Conservation (phyloP, 2,797 vertebrate genomes). For the Novumbra hubbsi region DNA sequence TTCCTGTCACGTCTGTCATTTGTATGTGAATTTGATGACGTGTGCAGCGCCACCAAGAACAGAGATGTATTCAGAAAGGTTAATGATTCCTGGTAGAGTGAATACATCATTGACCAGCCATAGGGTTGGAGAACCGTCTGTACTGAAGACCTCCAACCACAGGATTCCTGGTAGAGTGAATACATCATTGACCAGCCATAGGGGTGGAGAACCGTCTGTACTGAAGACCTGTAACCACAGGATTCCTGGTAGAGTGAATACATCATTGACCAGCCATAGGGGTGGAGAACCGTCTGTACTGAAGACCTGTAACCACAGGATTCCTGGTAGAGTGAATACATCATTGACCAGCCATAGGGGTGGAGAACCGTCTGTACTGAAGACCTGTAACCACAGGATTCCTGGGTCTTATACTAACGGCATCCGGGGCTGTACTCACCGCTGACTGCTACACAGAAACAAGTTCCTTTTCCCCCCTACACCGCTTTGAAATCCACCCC, state of each 20-base stretch:
- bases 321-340: slow-evolving; percentile 22
- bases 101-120: slow-evolving; percentile 4
- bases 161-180: slow-evolving; percentile 27
- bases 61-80: slow-evolving; percentile 7
- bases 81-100: slow-evolving; percentile 13
- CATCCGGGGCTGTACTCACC: slow-evolving; percentile 43
- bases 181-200: slow-evolving; percentile 3
- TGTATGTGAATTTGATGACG: no score
- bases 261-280: slow-evolving; percentile 2
- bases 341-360: slow-evolving; percentile 1
- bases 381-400: slow-evolving; percentile 15
- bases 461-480: slow-evolving; percentile 22
- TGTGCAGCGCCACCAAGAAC: not conserved
- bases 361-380: not conserved
- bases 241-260: slow-evolving; percentile 25
- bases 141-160: slow-evolving; percentile 6
- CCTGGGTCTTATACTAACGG: slow-evolving; percentile 56
- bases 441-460: slow-evolving; percentile 19
- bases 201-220: not conserved
- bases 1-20: no score
- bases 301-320: slow-evolving; percentile 14
- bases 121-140: not conserved
- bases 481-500: slow-evolving; percentile 44
- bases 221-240: slow-evolving; percentile 7
- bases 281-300: not conserved